Evolutionary conservation across 1,140 invertebrate genomes (phyloP).

Genomic region (Chironomus striatipennis): DNA sequence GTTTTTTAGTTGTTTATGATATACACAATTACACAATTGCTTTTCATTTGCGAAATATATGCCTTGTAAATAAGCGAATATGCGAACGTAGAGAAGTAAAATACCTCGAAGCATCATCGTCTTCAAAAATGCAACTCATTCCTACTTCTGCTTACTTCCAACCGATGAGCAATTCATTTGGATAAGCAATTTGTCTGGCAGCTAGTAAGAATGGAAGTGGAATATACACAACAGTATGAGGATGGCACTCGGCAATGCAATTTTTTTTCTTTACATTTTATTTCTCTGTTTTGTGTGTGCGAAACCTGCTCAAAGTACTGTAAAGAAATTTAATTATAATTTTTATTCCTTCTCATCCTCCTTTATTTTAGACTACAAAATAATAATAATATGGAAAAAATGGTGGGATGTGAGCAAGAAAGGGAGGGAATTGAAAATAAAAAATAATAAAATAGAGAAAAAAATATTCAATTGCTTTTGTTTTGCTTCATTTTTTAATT

Average conservation of each 20-base stretch:
- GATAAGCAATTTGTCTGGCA: constrained; percentile 12
- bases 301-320: constrained; percentile 6
- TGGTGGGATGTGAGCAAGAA: not conserved
- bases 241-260: constrained; percentile 4
- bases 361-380: no score
- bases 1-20: constrained; percentile 16
- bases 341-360: not conserved
- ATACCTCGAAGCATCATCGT: constrained; percentile 16
- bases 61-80: not conserved
- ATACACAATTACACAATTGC: constrained; percentile 22
- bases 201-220: not conserved
- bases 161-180: constrained; percentile 12
- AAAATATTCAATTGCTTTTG: constrained; percentile 1
- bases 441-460: not conserved
- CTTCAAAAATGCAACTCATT: not conserved
- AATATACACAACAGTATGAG: not conserved
- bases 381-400: no score
- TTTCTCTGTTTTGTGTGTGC: not conserved
- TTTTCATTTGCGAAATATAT: constrained; percentile 10
- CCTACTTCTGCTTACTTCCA: not conserved
- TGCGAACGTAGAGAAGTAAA: not conserved
- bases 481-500: constrained; percentile 10
- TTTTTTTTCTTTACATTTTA: not conserved
- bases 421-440: not conserved
- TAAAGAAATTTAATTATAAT: constrained; percentile 15